Evolutionary conservation across 2,888 invertebrate genomes (phyloP).

Genomic region (Himalopsyche kuldschensis): DNA sequence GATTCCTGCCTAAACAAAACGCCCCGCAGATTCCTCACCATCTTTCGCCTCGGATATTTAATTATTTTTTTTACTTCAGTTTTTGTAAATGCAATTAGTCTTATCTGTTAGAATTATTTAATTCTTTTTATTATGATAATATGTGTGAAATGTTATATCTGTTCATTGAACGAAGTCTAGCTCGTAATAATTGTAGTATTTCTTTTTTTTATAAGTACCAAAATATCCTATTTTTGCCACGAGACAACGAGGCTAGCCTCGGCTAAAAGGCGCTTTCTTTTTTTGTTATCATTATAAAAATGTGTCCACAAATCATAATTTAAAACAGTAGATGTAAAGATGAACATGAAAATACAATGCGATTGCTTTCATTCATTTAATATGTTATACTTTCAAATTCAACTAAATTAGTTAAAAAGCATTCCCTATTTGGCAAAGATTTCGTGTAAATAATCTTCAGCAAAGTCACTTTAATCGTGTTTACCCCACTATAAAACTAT

Average conservation of each 20-base stretch:
- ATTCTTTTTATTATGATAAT: conserved; percentile 16
- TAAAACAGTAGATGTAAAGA: too few relatives aligned
- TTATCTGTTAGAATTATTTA: conserved; percentile 23
- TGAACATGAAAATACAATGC: too few relatives aligned
- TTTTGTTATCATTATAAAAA: background rate
- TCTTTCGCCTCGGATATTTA: too few relatives aligned
- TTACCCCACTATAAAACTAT: too few relatives aligned
- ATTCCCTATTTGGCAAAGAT: too few relatives aligned
- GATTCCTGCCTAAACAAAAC: too few relatives aligned
- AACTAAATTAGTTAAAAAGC: too few relatives aligned
- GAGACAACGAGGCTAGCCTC: background rate
- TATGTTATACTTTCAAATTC: too few relatives aligned
- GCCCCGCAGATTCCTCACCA: too few relatives aligned
- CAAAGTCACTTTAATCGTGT: too few relatives aligned
- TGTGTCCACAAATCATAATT: background rate
- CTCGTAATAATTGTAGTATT: conserved; percentile 30
- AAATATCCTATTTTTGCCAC: background rate
- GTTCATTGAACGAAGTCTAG: conserved; percentile 32
- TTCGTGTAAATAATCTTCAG: too few relatives aligned
- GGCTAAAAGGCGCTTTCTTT: background rate
- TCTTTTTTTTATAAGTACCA: conserved; percentile 9
- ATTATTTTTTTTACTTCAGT: conserved; percentile 5
- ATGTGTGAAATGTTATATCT: conserved; percentile 30
- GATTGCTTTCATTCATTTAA: too few relatives aligned
- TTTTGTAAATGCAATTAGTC: conserved; percentile 16